These are phyloP conservation scores for Danio kyathit DNA, from an alignment of 2,797 vertebrate species.

Conservation along the genomic window DNA sequence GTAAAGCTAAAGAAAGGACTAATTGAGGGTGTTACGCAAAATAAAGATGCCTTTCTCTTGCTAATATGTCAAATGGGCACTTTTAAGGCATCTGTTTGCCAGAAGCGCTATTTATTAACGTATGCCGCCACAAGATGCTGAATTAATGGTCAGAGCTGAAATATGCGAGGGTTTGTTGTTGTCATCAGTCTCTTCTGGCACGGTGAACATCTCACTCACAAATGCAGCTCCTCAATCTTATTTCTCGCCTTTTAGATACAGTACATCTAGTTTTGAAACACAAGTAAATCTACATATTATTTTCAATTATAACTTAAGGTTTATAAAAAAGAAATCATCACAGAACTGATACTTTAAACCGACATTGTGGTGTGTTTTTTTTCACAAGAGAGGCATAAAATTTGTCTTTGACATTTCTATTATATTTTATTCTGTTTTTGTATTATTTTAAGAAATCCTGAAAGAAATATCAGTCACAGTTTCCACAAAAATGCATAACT, in stretches of 20 bases:
- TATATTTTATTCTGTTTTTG: no score
- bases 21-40: slow-evolving; percentile 41
- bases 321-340: no score
- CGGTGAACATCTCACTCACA: slow-evolving; percentile 16
- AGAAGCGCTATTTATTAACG: slow-evolving; percentile 17
- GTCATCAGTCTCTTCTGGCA: slow-evolving; percentile 42
- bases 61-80: neutral
- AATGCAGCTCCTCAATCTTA: slow-evolving; percentile 37
- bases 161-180: slow-evolving; percentile 9
- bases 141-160: slow-evolving; percentile 38
- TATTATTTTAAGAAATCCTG: no score
- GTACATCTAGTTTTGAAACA: neutral
- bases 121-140: slow-evolving; percentile 7
- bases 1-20: slow-evolving; percentile 49
- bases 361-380: no score
- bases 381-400: no score
- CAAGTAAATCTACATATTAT: neutral
- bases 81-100: slow-evolving; percentile 37
- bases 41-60: slow-evolving; percentile 18
- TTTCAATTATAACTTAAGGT: no score
- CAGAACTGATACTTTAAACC: no score
- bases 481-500: no score
- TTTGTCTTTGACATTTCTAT: no score
- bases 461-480: no score
- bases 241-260: neutral